Conservation (phyloP, 2,888 invertebrate species). For the Bruchidius siliquastri region DNA sequence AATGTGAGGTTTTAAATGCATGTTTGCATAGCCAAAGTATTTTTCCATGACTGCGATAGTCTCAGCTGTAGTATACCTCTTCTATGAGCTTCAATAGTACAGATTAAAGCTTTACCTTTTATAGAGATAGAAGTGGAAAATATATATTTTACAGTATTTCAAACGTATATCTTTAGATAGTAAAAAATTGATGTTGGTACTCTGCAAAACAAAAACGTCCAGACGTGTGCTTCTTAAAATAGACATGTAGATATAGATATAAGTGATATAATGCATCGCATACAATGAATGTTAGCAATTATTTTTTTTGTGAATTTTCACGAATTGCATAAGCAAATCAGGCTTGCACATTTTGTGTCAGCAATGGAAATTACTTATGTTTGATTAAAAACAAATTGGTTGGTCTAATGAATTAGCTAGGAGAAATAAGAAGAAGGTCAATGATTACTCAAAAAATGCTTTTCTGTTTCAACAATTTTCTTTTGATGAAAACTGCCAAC, state of each 20-base stretch:
- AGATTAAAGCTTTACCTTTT: neutral
- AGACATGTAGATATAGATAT: neutral
- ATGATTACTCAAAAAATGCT: too few relatives aligned
- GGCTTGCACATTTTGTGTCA: too few relatives aligned
- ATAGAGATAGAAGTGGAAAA: neutral
- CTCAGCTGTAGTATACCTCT: neutral
- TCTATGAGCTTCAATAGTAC: neutral
- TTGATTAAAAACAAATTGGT: too few relatives aligned
- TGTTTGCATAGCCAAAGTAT: neutral
- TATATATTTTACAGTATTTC: neutral
- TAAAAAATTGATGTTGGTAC: neutral
- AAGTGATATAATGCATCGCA: neutral
- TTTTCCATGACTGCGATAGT: neutral
- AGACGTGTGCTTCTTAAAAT: neutral
- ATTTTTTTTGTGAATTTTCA: neutral
- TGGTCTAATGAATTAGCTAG: too few relatives aligned
- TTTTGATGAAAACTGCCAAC: too few relatives aligned
- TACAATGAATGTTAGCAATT: neutral
- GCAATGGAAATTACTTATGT: too few relatives aligned
- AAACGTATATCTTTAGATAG: neutral
- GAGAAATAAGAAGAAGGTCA: too few relatives aligned
- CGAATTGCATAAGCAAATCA: too few relatives aligned
- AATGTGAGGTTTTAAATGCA: neutral
- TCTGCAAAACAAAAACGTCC: neutral
- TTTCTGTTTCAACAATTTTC: too few relatives aligned